phyloP scores from a whole-genome alignment of 2,888 invertebrate species.

The Parthenolecanium corni region DNA sequence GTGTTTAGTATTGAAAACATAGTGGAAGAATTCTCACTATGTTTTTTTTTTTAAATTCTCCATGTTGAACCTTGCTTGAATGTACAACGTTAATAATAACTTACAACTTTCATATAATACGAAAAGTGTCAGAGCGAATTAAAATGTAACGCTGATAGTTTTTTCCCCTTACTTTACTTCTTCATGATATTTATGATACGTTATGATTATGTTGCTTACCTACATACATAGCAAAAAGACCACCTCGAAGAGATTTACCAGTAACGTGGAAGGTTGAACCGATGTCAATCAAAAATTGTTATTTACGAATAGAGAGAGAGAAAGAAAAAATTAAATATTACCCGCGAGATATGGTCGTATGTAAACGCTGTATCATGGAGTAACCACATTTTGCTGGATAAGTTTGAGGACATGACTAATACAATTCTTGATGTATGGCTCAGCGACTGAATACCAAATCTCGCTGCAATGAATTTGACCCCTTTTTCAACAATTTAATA shows the following conservation, averaged over 20 bases:
- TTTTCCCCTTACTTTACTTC: too few relatives aligned
- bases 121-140: slow-evolving; percentile 16
- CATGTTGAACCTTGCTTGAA: neutral
- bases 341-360: too few relatives aligned
- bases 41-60: neutral
- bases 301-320: neutral
- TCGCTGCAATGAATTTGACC: too few relatives aligned
- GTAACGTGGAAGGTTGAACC: slow-evolving; percentile 5
- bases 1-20: neutral
- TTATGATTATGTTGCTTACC: slow-evolving; percentile 19
- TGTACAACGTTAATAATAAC: slow-evolving; percentile 5
- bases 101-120: neutral
- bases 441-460: too few relatives aligned
- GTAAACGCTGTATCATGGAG: too few relatives aligned
- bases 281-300: slow-evolving; percentile 13
- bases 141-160: slow-evolving; percentile 17
- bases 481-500: too few relatives aligned
- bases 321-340: too few relatives aligned
- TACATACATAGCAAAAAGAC: slow-evolving; percentile 13
- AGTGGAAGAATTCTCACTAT: slow-evolving; percentile 21
- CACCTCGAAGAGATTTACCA: slow-evolving; percentile 18
- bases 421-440: too few relatives aligned
- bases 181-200: slow-evolving; percentile 16
- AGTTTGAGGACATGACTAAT: too few relatives aligned
- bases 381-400: too few relatives aligned